Percentiles rank a stretch among this genome's conserved stretches.
These are phyloP conservation scores for Callyntrura sp. DNA, from an alignment of 2,888 invertebrate genomes.

Conservation along the genomic window DNA sequence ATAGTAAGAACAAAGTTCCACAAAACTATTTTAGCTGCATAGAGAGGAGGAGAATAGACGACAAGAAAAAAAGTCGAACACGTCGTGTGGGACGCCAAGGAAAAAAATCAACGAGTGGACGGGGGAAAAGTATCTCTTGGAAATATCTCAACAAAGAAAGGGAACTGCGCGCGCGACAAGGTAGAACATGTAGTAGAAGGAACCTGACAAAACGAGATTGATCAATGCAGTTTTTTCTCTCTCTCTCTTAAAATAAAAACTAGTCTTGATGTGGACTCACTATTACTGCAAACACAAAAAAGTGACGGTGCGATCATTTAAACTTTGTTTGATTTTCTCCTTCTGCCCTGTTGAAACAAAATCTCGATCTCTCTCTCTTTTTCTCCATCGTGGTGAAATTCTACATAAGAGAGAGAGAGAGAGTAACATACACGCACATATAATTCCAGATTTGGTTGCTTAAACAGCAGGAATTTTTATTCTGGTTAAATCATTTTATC, in stretches of 20 bases:
- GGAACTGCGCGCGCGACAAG: neutral
- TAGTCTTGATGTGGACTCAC: neutral
- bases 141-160: neutral
- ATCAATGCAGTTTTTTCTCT: neutral
- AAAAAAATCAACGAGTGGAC: neutral
- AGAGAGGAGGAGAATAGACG: neutral
- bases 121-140: neutral
- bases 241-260: neutral
- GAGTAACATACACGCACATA: no score
- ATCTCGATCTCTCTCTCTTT: no score
- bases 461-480: no score
- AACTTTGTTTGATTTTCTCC: no score
- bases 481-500: no score
- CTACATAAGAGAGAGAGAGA: no score
- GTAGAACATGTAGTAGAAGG: neutral
- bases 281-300: no score
- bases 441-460: no score
- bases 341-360: no score
- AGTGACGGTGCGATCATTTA: no score
- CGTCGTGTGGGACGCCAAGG: neutral
- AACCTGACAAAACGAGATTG: neutral
- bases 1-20: constrained; percentile 56
- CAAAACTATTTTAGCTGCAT: constrained; percentile 63
- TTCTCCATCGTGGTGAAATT: no score
- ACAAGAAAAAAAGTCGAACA: constrained; percentile 19